phyloP scores from a whole-genome alignment of 2,113 vertebrate genomes.

The human region DNA sequence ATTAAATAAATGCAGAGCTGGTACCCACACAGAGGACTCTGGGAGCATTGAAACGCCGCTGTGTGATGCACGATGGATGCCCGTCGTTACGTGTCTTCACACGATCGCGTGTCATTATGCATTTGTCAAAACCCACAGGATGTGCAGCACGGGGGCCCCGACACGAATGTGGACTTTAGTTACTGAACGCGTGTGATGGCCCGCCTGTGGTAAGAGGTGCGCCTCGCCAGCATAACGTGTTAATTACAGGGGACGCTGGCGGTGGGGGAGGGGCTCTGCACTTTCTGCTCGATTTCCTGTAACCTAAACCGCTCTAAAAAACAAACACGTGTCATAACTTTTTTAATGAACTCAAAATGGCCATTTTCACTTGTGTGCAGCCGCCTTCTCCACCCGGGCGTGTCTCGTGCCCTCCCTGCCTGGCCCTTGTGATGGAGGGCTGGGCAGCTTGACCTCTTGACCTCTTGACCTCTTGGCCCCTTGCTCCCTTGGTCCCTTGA shows the following conservation, averaged over 20 bases:
- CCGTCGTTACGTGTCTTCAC: no score
- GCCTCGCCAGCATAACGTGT: rapidly evolving
- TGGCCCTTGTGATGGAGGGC: neutral
- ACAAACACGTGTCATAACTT: neutral
- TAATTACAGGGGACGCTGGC: neutral
- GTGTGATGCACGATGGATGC: rapidly evolving
- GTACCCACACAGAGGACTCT: rapidly evolving
- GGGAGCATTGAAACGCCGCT: neutral
- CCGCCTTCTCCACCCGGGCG: no score
- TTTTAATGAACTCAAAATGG: neutral
- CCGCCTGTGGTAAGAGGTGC: rapidly evolving
- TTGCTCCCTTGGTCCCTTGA: no score
- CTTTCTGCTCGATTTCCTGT: neutral
- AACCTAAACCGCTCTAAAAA: neutral
- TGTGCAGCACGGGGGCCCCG: rapidly evolving
- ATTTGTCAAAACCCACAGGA: neutral
- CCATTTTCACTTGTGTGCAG: neutral
- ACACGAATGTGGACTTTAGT: rapidly evolving
- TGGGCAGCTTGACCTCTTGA: no score
- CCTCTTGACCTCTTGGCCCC: no score
- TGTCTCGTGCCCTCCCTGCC: neutral
- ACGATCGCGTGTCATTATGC: neutral
- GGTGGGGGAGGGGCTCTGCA: no score
- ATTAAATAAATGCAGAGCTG: neutral
- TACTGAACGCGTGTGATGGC: rapidly evolving